A percentile compares a stretch with the other conserved stretches of the same genome.
Evolutionary conservation across 2,113 vertebrate genomes (phyloP).

Genomic region (Dendropsophus ebraccatus): DNA sequence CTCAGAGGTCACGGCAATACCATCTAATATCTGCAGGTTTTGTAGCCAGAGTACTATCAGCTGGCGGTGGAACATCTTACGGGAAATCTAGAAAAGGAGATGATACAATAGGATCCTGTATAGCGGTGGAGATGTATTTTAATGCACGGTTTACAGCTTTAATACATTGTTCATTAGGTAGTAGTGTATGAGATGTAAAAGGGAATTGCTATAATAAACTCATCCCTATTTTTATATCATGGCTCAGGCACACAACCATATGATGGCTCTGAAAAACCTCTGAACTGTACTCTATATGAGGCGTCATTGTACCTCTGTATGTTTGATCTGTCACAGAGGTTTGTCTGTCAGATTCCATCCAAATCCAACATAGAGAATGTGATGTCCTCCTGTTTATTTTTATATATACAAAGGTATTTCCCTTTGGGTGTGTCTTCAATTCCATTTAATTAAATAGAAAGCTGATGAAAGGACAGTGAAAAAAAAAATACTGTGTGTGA

Average conservation of each 20-base stretch:
- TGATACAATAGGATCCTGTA: not conserved
- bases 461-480: too few species aligned
- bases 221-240: not conserved
- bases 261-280: not conserved
- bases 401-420: too few species aligned
- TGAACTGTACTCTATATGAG: too few species aligned
- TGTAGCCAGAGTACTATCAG: slow-evolving; percentile 76
- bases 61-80: slow-evolving; percentile 74
- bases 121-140: not conserved
- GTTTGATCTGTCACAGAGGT: not conserved
- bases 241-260: not conserved
- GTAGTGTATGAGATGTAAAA: not conserved
- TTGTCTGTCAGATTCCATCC: not conserved
- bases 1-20: slow-evolving; percentile 74
- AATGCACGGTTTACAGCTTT: not conserved
- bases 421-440: too few species aligned
- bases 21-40: slow-evolving; percentile 82
- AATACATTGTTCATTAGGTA: not conserved
- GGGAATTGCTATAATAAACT: not conserved
- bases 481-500: too few species aligned
- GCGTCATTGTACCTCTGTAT: not conserved
- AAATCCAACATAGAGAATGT: not conserved
- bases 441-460: too few species aligned
- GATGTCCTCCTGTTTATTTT: too few species aligned
- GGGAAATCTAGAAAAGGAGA: slow-evolving; percentile 70